Evolutionary conservation across 2,797 vertebrate genomes (phyloP).

Genomic region (Gila robusta): DNA sequence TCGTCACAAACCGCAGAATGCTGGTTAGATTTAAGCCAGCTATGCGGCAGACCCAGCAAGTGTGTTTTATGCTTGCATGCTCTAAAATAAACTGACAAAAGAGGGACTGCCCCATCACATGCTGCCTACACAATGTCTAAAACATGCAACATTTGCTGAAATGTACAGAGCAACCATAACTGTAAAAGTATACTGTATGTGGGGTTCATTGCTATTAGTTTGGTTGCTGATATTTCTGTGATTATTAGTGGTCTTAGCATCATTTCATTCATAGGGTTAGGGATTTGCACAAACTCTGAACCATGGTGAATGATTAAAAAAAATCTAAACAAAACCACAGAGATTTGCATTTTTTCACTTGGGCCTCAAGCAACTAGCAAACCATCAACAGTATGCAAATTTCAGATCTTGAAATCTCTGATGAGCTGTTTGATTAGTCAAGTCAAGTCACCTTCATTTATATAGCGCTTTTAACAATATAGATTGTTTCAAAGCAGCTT

Average conservation of each 20-base stretch:
- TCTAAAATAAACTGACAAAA: constrained; percentile 80
- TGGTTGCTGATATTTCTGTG: not conserved
- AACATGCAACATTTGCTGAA: constrained; percentile 56
- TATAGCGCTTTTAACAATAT: too few species aligned
- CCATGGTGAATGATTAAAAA: not conserved
- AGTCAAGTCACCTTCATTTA: too few species aligned
- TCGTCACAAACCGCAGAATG: constrained; percentile 78
- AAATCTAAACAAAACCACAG: not conserved
- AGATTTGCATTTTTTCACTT: not conserved
- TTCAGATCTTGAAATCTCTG: not conserved
- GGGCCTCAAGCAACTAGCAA: not conserved
- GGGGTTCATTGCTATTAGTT: not conserved
- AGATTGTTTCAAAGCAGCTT: too few species aligned
- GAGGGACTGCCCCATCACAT: constrained; percentile 71
- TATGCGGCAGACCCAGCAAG: constrained; percentile 69
- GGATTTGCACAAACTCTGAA: not conserved
- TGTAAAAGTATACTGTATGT: not conserved
- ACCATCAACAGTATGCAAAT: not conserved
- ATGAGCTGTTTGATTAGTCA: constrained; percentile 1
- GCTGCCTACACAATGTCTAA: constrained; percentile 71
- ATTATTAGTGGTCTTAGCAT: not conserved
- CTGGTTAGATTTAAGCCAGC: constrained; percentile 73
- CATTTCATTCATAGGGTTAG: not conserved
- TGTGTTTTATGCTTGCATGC: constrained; percentile 76
- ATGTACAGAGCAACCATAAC: not conserved